phyloP scores from a whole-genome alignment of 2,888 invertebrate genomes.

The Phoenoteleia sp. region DNA sequence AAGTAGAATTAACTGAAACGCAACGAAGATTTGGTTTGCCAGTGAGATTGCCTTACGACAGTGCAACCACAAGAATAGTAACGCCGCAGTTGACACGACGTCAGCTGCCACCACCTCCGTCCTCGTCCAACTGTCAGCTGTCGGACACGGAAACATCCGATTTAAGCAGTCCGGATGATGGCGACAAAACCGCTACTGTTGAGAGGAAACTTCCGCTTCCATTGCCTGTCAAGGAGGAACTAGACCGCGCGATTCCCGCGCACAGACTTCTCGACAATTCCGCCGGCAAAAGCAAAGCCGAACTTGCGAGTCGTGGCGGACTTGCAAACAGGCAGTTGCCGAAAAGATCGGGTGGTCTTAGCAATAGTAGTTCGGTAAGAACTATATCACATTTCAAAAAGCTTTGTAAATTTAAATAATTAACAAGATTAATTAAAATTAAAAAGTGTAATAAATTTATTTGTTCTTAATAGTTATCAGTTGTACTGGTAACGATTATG shows the following conservation, averaged over 20 bases:
- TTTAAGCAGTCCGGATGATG: constrained; percentile 92
- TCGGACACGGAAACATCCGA: constrained; percentile 96
- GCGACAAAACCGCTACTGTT: constrained; percentile 92
- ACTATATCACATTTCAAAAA: too few relatives aligned
- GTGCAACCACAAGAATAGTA: constrained; percentile 91
- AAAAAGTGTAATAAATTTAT: too few relatives aligned
- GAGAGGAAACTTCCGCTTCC: constrained; percentile 89
- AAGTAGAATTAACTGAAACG: constrained; percentile 89
- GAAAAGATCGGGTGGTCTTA: constrained; percentile 86
- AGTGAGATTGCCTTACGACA: constrained; percentile 93
- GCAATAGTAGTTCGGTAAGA: constrained; percentile 90
- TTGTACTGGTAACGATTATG: too few relatives aligned
- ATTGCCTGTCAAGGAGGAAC: constrained; percentile 88
- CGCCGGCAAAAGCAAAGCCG: constrained; percentile 94
- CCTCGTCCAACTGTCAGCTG: constrained; percentile 85
- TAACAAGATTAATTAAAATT: not conserved
- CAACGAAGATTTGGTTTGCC: constrained; percentile 96
- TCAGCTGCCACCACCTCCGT: constrained; percentile 91
- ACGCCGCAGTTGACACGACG: constrained; percentile 93
- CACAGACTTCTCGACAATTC: constrained; percentile 96
- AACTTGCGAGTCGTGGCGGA: constrained; percentile 93
- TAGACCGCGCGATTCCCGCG: constrained; percentile 95
- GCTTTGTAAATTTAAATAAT: too few relatives aligned
- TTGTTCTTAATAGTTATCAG: too few relatives aligned
- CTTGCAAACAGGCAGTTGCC: constrained; percentile 92